Evolutionary conservation across 2,888 invertebrate genomes (phyloP).

Genomic region (Orgyia antiqua): DNA sequence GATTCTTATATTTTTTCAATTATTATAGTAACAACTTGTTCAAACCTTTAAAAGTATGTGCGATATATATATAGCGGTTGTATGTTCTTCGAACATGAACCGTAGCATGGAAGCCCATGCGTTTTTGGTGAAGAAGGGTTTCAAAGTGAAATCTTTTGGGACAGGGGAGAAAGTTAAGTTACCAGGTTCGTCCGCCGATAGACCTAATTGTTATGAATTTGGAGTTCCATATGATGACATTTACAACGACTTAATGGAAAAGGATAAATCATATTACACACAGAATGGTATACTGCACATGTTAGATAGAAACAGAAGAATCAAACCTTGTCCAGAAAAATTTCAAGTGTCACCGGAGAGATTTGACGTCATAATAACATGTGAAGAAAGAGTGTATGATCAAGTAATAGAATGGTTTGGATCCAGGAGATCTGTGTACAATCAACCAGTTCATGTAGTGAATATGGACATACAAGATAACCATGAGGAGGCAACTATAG

Average conservation of each 20-base stretch:
- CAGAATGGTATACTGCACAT: slow-evolving; percentile 99
- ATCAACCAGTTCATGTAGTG: slow-evolving; percentile 95
- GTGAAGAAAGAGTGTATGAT: slow-evolving; percentile 99
- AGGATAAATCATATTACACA: slow-evolving; percentile 96
- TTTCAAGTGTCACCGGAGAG: slow-evolving; percentile 93
- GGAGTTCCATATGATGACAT: slow-evolving; percentile 97
- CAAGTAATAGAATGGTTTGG: slow-evolving; percentile 97
- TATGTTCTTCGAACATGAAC: slow-evolving; percentile 99
- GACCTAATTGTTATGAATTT: slow-evolving; percentile 98
- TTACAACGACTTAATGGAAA: slow-evolving; percentile 92
- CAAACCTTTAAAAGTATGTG: slow-evolving; percentile 31
- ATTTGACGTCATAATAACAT: slow-evolving; percentile 97
- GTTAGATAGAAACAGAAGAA: slow-evolving; percentile 97
- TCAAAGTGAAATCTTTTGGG: slow-evolving; percentile 95
- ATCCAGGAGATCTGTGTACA: slow-evolving; percentile 85
- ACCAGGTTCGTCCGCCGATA: slow-evolving; percentile 95
- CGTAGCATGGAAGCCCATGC: slow-evolving; percentile 99
- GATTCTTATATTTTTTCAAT: neutral
- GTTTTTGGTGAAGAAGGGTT: slow-evolving; percentile 97
- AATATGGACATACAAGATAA: slow-evolving; percentile 99
- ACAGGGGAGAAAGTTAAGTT: slow-evolving; percentile 97
- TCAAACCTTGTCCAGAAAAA: slow-evolving; percentile 95
- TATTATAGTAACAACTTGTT: neutral
- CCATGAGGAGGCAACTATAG: slow-evolving; percentile 99
- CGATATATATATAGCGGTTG: slow-evolving; percentile 91